A percentile compares a stretch with the other conserved stretches of the same genome.
Conservation (phyloP, 2,888 invertebrate genomes). For the Cheilosia vernalis region DNA sequence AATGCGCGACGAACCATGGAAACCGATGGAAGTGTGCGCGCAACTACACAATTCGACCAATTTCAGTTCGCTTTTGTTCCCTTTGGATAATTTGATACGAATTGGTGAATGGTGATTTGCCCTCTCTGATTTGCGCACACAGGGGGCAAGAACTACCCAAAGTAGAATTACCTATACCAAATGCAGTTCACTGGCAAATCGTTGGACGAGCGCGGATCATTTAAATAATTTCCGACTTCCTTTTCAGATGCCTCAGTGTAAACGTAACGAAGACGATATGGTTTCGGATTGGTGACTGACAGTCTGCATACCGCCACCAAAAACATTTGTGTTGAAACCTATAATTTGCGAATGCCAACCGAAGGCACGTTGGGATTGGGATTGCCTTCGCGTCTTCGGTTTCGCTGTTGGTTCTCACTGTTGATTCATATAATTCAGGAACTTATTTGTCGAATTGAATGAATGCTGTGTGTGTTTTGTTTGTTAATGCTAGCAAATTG, state of each 20-base stretch:
- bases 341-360: constrained; percentile 57
- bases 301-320: constrained; percentile 74
- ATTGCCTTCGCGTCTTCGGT: not conserved
- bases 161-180: constrained; percentile 16
- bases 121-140: constrained; percentile 17
- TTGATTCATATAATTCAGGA: constrained; percentile 51
- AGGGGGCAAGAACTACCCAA: constrained; percentile 3
- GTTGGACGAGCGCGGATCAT: constrained; percentile 53
- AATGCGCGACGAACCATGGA: constrained; percentile 51
- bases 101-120: constrained; percentile 50
- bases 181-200: constrained; percentile 39
- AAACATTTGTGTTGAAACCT: constrained; percentile 56
- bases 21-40: constrained; percentile 67
- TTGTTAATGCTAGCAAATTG: constrained; percentile 48
- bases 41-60: constrained; percentile 62
- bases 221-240: constrained; percentile 75
- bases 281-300: constrained; percentile 70
- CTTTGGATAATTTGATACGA: constrained; percentile 60
- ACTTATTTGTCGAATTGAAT: constrained; percentile 38
- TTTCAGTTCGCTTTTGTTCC: constrained; percentile 39
- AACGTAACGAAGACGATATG: constrained; percentile 70
- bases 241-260: constrained; percentile 60
- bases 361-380: not conserved
- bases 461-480: constrained; percentile 49
- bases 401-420: constrained; percentile 11